These are phyloP conservation scores for Dicaeum eximium DNA, from an alignment of 2,113 vertebrate genomes.

Conservation along the genomic window DNA sequence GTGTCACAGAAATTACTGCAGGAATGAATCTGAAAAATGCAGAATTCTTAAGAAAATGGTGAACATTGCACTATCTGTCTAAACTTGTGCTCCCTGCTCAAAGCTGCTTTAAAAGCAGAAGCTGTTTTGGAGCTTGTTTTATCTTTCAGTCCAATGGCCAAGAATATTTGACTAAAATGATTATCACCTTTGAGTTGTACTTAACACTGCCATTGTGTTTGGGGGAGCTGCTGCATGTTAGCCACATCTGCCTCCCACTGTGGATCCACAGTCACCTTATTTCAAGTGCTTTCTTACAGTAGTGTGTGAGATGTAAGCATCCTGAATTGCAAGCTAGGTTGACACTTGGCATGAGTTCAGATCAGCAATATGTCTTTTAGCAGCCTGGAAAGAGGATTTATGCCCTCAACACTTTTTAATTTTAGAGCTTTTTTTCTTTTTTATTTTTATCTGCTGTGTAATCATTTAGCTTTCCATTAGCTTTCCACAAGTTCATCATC, in stretches of 20 bases:
- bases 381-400: not conserved
- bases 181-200: not conserved
- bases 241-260: not conserved
- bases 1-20: not conserved
- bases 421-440: not conserved
- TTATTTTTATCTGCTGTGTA: not conserved
- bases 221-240: not conserved
- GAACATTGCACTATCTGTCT: not conserved
- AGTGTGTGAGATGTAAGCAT: not conserved
- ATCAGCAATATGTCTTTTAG: not conserved
- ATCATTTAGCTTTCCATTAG: not conserved
- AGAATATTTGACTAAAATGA: not conserved
- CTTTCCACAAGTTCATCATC: not conserved
- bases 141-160: not conserved
- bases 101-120: not conserved
- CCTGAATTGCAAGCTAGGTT: not conserved
- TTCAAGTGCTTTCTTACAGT: not conserved
- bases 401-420: not conserved
- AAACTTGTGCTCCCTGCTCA: fast-evolving
- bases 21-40: not conserved
- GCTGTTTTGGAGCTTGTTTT: not conserved
- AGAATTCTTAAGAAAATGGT: not conserved
- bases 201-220: not conserved
- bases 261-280: too few species aligned
- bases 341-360: not conserved